Conservation (phyloP, 2,888 invertebrate genomes). For the Folsomia manolachei region DNA sequence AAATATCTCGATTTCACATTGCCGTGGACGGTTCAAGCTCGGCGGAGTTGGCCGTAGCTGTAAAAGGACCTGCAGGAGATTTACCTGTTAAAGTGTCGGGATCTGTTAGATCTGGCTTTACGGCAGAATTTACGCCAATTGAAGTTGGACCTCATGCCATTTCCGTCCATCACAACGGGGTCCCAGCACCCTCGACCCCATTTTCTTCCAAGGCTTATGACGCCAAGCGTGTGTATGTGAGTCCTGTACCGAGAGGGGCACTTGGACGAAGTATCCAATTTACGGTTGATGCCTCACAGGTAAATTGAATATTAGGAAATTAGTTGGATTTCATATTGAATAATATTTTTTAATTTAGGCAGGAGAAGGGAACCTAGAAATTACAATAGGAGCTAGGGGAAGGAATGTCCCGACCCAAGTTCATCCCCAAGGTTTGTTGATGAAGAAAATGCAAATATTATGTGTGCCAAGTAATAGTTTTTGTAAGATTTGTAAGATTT, state of each 20-base stretch:
- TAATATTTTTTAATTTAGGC: slow-evolving; percentile 20
- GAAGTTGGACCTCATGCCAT: slow-evolving; percentile 92
- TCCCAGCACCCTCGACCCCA: slow-evolving; percentile 55
- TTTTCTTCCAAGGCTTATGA: slow-evolving; percentile 67
- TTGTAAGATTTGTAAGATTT: not conserved
- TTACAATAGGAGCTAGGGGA: slow-evolving; percentile 89
- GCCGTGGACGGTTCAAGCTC: slow-evolving; percentile 67
- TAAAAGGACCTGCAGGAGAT: slow-evolving; percentile 58
- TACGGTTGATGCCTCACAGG: slow-evolving; percentile 57
- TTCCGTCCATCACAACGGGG: slow-evolving; percentile 85
- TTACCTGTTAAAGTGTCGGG: slow-evolving; percentile 75
- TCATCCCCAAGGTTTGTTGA: slow-evolving; percentile 65
- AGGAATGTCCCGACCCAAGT: slow-evolving; percentile 94
- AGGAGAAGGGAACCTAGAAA: slow-evolving; percentile 61
- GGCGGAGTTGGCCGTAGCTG: slow-evolving; percentile 84
- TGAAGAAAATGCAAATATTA: not conserved
- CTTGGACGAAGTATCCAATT: slow-evolving; percentile 91
- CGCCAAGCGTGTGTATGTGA: slow-evolving; percentile 79
- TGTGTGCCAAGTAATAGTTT: not conserved
- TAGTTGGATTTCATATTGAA: no score
- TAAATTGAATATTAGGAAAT: no score
- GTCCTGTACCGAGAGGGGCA: slow-evolving; percentile 73
- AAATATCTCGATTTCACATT: slow-evolving; percentile 74
- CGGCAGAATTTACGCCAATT: slow-evolving; percentile 85
- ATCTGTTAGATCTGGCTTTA: slow-evolving; percentile 80